These are phyloP conservation scores for Homarus gammarus DNA, from an alignment of 2,888 invertebrate species.

Conservation along the genomic window DNA sequence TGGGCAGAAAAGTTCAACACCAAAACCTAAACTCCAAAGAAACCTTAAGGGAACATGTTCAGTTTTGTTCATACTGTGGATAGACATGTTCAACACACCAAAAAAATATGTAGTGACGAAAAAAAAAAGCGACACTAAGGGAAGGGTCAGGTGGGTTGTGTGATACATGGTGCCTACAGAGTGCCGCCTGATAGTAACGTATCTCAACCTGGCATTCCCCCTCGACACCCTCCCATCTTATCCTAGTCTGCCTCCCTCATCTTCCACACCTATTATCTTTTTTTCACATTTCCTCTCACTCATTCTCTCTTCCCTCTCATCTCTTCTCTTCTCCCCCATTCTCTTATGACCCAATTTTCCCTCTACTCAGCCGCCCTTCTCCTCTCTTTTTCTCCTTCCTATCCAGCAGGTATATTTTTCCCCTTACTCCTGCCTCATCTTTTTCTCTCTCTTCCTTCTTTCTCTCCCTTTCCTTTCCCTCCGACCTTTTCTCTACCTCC, in stretches of 20 bases:
- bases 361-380: too few species aligned
- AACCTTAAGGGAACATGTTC: too few species aligned
- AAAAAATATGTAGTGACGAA: too few species aligned
- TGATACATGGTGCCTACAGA: neutral
- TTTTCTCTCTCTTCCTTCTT: neutral
- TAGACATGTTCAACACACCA: too few species aligned
- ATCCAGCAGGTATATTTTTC: too few species aligned
- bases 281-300: too few species aligned
- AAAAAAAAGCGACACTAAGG: neutral
- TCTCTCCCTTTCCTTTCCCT: neutral
- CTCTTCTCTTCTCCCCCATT: too few species aligned
- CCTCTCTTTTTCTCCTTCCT: neutral
- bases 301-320: neutral
- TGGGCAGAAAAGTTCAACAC: too few species aligned
- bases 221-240: slow-evolving; percentile 5
- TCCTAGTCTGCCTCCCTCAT: neutral
- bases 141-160: neutral
- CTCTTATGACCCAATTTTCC: too few species aligned
- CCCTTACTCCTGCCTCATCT: neutral
- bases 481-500: too few species aligned
- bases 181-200: neutral
- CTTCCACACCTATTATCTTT: neutral
- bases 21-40: too few species aligned
- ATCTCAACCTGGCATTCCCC: neutral
- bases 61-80: too few species aligned